Evolutionary conservation across 1,140 invertebrate species (phyloP).

Genomic region (Cheumatopsyche charites): DNA sequence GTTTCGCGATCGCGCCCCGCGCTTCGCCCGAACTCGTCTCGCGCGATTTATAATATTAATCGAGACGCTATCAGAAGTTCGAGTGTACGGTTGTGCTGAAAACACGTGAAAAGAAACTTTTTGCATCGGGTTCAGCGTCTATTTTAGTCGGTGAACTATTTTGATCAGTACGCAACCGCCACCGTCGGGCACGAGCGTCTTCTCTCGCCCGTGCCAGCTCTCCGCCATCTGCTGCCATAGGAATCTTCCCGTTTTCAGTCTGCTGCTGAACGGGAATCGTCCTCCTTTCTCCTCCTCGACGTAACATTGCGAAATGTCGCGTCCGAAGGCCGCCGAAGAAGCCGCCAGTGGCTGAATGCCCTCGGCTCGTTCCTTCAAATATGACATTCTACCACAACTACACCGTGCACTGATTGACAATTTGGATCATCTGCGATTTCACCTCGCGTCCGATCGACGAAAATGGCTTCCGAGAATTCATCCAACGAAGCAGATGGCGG

Average conservation of each 20-base stretch:
- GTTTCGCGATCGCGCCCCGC: not conserved
- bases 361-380: slow-evolving; percentile 26
- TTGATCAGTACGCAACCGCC: slow-evolving; percentile 54
- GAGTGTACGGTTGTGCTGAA: slow-evolving; percentile 6
- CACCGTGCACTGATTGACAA: slow-evolving; percentile 40
- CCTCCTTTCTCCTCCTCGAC: not conserved
- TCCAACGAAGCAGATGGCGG: not conserved
- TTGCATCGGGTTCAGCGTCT: slow-evolving; percentile 27
- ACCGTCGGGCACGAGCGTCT: slow-evolving; percentile 53
- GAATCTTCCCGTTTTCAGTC: slow-evolving; percentile 3
- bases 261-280: not conserved
- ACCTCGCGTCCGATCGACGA: not conserved
- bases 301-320: not conserved
- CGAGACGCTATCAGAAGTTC: slow-evolving; percentile 2
- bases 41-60: slow-evolving; percentile 17
- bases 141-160: slow-evolving; percentile 40
- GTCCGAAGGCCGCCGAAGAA: not conserved
- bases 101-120: slow-evolving; percentile 31
- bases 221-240: slow-evolving; percentile 28
- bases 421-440: not conserved
- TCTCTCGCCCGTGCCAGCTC: slow-evolving; percentile 48
- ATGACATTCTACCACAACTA: slow-evolving; percentile 42
- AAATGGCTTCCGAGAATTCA: slow-evolving; percentile 4
- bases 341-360: not conserved
- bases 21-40: not conserved